A percentile compares a stretch with the other conserved stretches of the same genome.
Conservation (phyloP, 2,113 vertebrate species). For the Carollia perspicillata region DNA sequence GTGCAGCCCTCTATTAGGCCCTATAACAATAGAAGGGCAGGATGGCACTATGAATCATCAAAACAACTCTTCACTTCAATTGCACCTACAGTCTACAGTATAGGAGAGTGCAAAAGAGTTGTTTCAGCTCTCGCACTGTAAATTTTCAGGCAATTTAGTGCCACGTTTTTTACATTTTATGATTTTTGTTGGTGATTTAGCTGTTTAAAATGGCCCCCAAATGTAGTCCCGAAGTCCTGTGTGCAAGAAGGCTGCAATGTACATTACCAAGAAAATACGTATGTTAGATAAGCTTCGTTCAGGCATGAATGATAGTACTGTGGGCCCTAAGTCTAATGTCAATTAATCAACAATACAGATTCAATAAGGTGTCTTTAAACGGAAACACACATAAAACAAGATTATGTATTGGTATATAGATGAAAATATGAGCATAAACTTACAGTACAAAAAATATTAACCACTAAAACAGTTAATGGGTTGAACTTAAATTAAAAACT, state of each 20-base stretch:
- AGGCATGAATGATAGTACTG: neutral
- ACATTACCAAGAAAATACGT: neutral
- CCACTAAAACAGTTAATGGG: neutral
- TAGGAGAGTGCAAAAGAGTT: neutral
- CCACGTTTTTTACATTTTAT: neutral
- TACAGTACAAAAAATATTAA: neutral
- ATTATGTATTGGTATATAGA: neutral
- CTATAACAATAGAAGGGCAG: neutral
- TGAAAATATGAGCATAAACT: neutral
- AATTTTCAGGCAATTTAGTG: neutral
- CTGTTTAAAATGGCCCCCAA: neutral
- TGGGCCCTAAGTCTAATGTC: neutral
- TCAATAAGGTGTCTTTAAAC: neutral
- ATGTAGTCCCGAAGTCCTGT: neutral
- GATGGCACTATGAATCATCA: neutral
- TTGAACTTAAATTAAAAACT: neutral
- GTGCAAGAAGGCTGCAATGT: neutral
- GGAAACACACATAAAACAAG: neutral
- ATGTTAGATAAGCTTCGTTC: neutral
- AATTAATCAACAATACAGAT: neutral
- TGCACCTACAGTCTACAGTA: neutral
- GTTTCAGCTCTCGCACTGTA: neutral
- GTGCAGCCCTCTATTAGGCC: neutral
- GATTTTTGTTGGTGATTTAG: neutral
- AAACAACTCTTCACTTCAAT: neutral